Percentiles rank a stretch among this genome's conserved stretches.
Evolutionary conservation across 2,797 vertebrate species (phyloP).

Genomic region (Melanotaenia nigrans): DNA sequence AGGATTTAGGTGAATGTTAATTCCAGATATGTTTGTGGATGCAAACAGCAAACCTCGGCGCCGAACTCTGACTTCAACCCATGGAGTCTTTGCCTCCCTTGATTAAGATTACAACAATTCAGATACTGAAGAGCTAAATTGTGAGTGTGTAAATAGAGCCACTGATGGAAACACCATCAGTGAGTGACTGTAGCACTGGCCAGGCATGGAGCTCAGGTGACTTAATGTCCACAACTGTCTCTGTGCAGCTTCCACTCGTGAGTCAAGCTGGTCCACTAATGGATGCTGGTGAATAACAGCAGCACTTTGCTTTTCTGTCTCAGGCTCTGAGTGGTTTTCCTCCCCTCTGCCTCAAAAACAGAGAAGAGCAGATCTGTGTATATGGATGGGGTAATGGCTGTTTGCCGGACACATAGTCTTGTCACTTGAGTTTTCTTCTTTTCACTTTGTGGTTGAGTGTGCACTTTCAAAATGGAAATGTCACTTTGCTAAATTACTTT

Average conservation of each 20-base stretch:
- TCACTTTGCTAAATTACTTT: conserved; percentile 18
- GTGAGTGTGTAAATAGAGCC: conserved; percentile 11
- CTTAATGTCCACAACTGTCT: conserved; percentile 32
- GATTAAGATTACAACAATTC: background rate
- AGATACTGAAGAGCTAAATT: conserved; percentile 3
- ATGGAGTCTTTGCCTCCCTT: background rate
- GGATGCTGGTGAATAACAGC: conserved; percentile 68
- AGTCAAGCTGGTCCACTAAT: conserved; percentile 58
- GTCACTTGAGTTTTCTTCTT: conserved; percentile 63
- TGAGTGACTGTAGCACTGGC: background rate
- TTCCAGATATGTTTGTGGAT: background rate
- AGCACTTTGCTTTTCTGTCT: conserved; percentile 66
- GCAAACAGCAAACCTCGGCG: background rate
- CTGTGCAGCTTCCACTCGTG: conserved; percentile 33
- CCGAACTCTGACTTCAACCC: background rate
- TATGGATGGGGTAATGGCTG: conserved; percentile 64
- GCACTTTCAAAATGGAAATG: conserved; percentile 38
- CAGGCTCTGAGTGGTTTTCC: conserved; percentile 61
- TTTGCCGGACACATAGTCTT: conserved; percentile 59
- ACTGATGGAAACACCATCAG: background rate
- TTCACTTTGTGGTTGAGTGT: conserved; percentile 49
- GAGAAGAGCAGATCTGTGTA: conserved; percentile 36
- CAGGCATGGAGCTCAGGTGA: conserved; percentile 30
- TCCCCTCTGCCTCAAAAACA: conserved; percentile 49
- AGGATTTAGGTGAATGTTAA: background rate